A percentile compares a stretch with the other conserved stretches of the same genome.
Conservation (phyloP, 2,113 vertebrate genomes). For the Electrona antarctica region DNA sequence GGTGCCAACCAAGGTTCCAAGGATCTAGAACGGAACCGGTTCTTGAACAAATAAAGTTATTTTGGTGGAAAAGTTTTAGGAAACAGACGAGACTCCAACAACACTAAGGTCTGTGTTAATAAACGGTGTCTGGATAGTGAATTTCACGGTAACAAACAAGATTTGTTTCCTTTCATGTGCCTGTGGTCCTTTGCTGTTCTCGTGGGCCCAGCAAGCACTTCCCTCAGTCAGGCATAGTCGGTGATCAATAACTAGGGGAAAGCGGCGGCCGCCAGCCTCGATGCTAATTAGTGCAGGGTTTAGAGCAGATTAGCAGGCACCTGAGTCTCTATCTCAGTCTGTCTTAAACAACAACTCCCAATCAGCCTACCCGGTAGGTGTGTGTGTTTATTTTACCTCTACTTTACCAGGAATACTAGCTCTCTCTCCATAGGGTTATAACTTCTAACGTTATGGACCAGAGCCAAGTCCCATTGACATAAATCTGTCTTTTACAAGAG, state of each 20-base stretch:
- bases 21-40: too few species aligned
- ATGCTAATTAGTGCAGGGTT: constrained; percentile 70
- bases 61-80: background rate
- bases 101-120: constrained; percentile 23
- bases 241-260: constrained; percentile 64
- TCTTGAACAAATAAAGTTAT: too few species aligned
- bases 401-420: too few species aligned
- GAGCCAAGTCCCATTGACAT: too few species aligned
- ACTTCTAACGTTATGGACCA: too few species aligned
- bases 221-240: constrained; percentile 23
- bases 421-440: too few species aligned
- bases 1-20: too few species aligned
- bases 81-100: constrained; percentile 35
- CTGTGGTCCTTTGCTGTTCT: constrained; percentile 18
- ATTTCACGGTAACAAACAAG: constrained; percentile 64
- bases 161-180: constrained; percentile 31
- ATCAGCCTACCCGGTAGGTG: constrained; percentile 23
- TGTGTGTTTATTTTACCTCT: too few species aligned
- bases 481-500: too few species aligned
- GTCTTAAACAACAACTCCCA: constrained; percentile 60
- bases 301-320: constrained; percentile 70
- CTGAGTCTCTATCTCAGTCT: constrained; percentile 55
- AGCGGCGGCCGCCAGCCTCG: constrained; percentile 59
- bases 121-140: constrained; percentile 44
- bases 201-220: constrained; percentile 38